Conservation (phyloP, 1,140 invertebrate genomes). For the Zaprionus davidi region DNA sequence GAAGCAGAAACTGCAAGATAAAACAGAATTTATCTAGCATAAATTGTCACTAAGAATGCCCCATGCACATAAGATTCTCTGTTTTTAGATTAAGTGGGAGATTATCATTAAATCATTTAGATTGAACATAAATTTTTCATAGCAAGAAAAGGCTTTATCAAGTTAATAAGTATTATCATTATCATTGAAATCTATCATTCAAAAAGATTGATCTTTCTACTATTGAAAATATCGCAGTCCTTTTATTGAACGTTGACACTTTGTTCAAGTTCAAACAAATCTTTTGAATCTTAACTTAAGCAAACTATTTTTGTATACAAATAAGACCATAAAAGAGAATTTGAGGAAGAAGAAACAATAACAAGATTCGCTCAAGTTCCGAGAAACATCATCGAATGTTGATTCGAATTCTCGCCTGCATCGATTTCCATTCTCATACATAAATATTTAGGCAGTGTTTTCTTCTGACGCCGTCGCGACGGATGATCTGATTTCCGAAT, state of each 20-base stretch:
- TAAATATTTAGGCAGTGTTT: slow-evolving; percentile 68
- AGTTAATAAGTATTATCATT: no score
- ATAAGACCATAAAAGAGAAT: background rate
- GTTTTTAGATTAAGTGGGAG: background rate
- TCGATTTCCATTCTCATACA: slow-evolving; percentile 60
- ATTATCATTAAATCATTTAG: background rate
- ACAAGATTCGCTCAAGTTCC: slow-evolving; percentile 47
- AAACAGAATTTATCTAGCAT: background rate
- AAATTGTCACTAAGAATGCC: background rate
- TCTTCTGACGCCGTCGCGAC: slow-evolving; percentile 19
- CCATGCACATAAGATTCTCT: background rate
- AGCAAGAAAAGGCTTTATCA: background rate
- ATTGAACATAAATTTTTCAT: background rate
- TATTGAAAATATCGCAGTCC: background rate
- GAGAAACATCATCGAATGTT: slow-evolving; percentile 53
- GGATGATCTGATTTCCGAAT: slow-evolving; percentile 52
- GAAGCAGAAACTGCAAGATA: background rate
- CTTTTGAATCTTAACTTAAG: background rate
- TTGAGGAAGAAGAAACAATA: slow-evolving; percentile 10
- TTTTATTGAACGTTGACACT: background rate
- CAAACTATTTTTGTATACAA: background rate
- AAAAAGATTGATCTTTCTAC: background rate
- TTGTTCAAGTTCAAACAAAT: background rate
- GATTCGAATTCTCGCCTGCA: slow-evolving; percentile 51
- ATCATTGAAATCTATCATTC: no score